Evolutionary conservation across 2,113 vertebrate genomes (phyloP).

Genomic region (Meleagris gallopavo): DNA sequence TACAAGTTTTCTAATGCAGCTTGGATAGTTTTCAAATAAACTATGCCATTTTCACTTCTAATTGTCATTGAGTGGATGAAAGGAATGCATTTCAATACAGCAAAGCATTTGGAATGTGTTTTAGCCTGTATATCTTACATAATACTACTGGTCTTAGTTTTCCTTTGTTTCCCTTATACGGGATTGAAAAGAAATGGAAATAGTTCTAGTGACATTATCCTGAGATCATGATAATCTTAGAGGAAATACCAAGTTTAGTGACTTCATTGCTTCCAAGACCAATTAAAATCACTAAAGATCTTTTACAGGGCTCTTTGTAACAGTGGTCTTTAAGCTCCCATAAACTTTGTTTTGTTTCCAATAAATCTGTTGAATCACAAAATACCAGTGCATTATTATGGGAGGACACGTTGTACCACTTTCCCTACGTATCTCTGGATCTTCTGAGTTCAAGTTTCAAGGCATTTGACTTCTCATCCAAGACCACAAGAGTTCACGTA

Average conservation of each 20-base stretch:
- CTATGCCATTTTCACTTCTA: neutral
- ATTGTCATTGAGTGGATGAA: neutral
- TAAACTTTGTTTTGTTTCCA: neutral
- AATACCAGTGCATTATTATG: neutral
- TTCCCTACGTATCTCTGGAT: neutral
- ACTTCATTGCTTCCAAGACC: neutral
- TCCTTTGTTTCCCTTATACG: constrained; percentile 29
- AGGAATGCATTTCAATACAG: neutral
- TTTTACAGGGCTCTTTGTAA: neutral
- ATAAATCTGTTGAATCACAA: neutral
- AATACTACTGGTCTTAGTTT: neutral
- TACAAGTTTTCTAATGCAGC: neutral
- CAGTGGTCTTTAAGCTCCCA: neutral
- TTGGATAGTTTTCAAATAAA: neutral
- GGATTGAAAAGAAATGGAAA: constrained; percentile 2
- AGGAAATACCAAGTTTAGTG: constrained; percentile 3
- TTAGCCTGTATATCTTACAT: neutral
- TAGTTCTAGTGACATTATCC: neutral
- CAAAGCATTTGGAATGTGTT: neutral
- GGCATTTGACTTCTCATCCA: neutral
- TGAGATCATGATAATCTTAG: neutral
- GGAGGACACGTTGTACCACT: neutral
- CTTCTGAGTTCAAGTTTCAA: neutral
- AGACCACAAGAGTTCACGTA: neutral
- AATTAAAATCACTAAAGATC: neutral